Evolutionary conservation across 2,797 vertebrate species (phyloP).

Genomic region (Dendrocincla tyrannina): DNA sequence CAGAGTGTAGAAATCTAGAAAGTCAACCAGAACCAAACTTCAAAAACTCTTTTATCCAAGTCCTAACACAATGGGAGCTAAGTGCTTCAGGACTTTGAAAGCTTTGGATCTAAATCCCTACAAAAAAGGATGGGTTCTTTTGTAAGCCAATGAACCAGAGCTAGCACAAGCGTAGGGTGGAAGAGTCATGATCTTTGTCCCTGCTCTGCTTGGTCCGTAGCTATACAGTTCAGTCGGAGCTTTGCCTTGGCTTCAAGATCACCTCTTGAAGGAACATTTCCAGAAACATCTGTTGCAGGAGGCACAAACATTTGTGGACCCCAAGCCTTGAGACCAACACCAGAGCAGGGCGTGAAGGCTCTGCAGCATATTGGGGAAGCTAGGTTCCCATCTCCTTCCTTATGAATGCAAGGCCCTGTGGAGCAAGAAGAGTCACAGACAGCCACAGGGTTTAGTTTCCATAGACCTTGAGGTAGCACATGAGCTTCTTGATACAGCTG

Average conservation of each 20-base stretch:
- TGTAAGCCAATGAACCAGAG: not conserved
- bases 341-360: not conserved
- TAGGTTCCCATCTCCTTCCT: not conserved
- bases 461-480: not conserved
- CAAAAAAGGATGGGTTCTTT: not conserved
- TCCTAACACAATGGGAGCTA: not conserved
- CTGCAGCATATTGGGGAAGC: not conserved
- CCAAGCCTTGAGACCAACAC: not conserved
- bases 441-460: not conserved
- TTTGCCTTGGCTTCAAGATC: not conserved
- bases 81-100: not conserved
- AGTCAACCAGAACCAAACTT: not conserved
- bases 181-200: not conserved
- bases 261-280: not conserved
- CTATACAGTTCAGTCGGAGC: not conserved
- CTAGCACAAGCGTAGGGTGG: not conserved
- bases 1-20: not conserved
- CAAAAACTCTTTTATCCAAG: not conserved
- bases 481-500: not conserved
- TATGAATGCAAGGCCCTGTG: not conserved
- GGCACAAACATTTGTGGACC: not conserved
- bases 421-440: not conserved
- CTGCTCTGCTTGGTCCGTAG: not conserved
- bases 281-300: not conserved
- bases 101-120: not conserved